A percentile compares a stretch with the other conserved stretches of the same genome.
Evolutionary conservation across 1,140 invertebrate species (phyloP).

Genomic region (Andrena cerasifolii): DNA sequence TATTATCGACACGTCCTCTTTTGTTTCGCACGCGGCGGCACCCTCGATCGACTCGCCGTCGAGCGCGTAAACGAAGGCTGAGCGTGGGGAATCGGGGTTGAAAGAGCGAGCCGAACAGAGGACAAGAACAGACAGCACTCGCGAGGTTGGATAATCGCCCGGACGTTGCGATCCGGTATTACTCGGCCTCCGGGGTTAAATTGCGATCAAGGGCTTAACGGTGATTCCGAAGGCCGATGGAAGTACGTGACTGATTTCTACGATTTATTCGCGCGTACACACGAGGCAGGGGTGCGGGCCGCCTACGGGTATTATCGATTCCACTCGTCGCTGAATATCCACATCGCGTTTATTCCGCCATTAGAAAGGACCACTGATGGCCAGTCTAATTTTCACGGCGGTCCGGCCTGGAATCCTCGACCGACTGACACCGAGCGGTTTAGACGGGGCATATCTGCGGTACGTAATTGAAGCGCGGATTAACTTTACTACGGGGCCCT

Average conservation of each 20-base stretch:
- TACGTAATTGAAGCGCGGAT: conserved; percentile 59
- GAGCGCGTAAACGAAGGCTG: conserved; percentile 35
- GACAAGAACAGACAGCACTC: conserved; percentile 40
- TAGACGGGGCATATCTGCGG: conserved; percentile 15
- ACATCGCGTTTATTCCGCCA: conserved; percentile 1
- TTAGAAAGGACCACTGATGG: conserved; percentile 29
- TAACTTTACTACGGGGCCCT: conserved; percentile 56
- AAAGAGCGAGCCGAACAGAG: conserved; percentile 26
- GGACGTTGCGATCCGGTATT: conserved; percentile 77
- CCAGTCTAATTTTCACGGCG: conserved; percentile 26
- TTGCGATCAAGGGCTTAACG: conserved; percentile 81
- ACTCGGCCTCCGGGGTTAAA: conserved; percentile 77
- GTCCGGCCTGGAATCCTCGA: conserved; percentile 20
- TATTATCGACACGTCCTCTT: background rate
- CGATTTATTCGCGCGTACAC: conserved; percentile 66
- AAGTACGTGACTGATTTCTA: conserved; percentile 74
- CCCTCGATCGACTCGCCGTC: conserved; percentile 16
- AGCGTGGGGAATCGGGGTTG: conserved; percentile 7
- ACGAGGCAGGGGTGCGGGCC: background rate
- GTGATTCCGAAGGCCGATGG: conserved; percentile 79
- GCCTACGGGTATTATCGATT: conserved; percentile 61
- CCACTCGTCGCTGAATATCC: conserved; percentile 36
- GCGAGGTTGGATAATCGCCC: conserved; percentile 75
- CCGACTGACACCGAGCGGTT: background rate
- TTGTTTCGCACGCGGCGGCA: conserved; percentile 22